phyloP scores from a whole-genome alignment of 2,113 vertebrate genomes.

The Sarotherodon lohbergeri region DNA sequence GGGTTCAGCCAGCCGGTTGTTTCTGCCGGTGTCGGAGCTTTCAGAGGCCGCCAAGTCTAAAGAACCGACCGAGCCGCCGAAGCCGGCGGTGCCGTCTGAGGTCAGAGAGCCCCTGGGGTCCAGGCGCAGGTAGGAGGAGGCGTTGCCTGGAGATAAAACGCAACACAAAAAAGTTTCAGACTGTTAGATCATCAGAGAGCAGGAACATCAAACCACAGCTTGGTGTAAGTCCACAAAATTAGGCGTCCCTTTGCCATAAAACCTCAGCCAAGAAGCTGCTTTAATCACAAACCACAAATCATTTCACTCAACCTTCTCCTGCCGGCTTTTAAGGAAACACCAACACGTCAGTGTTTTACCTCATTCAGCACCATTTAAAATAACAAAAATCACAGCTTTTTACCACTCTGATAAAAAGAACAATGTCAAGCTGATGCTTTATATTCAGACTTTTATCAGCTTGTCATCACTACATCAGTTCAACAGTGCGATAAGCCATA shows the following conservation, averaged over 20 bases:
- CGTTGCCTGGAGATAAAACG: constrained; percentile 2
- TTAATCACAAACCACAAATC: neutral
- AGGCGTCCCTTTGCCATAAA: neutral
- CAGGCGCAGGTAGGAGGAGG: constrained; percentile 2
- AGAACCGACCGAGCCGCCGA: neutral
- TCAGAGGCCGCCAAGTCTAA: neutral
- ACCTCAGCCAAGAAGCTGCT: neutral
- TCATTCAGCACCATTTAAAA: neutral
- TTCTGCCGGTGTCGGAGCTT: neutral
- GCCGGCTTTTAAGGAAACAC: neutral
- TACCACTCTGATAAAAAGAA: neutral
- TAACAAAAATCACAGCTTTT: neutral
- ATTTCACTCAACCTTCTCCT: neutral
- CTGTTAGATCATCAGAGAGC: neutral
- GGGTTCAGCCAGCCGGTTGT: neutral
- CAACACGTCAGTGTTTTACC: fast-evolving
- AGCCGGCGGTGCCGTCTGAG: neutral
- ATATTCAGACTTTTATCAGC: neutral
- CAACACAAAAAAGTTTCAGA: neutral
- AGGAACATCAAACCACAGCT: neutral
- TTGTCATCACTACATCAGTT: neutral
- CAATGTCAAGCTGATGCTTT: neutral
- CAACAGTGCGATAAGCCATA: neutral
- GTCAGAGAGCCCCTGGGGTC: neutral
- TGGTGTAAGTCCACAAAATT: neutral